Evolutionary conservation across 2,113 vertebrate genomes (phyloP).

Genomic region (Motacilla tschutschensis): DNA sequence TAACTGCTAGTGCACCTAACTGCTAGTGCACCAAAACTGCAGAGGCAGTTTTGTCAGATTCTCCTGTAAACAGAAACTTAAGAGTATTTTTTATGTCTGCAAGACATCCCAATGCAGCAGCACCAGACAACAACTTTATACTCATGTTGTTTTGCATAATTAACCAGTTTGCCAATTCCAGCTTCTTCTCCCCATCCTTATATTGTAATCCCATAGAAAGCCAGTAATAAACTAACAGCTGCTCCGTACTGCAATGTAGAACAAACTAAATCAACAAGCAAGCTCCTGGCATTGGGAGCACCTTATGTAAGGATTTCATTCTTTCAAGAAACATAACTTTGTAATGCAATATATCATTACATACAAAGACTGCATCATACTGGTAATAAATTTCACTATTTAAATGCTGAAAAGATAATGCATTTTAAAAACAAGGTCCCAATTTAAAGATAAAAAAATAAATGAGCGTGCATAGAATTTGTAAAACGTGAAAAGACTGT

Average conservation of each 20-base stretch:
- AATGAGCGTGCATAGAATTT: background rate
- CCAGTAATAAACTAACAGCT: conserved; percentile 20
- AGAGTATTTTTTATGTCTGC: background rate
- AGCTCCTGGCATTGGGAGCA: background rate
- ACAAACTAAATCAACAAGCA: conserved; percentile 1
- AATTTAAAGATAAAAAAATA: background rate
- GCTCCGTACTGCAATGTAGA: background rate
- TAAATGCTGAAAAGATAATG: background rate
- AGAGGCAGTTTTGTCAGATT: background rate
- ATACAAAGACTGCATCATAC: background rate
- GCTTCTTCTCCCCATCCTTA: background rate
- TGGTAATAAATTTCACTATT: background rate
- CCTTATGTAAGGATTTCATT: background rate
- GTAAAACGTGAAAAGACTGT: background rate
- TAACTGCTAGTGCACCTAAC: background rate
- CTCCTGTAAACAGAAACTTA: background rate
- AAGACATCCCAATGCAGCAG: background rate
- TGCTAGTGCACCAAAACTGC: background rate
- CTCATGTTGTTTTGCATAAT: conserved; percentile 1
- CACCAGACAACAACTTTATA: background rate
- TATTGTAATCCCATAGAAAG: background rate
- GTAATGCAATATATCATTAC: background rate
- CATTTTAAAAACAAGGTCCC: background rate
- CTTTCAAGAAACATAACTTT: background rate
- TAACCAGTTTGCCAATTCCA: background rate